A percentile compares a stretch with the other conserved stretches of the same genome.
phyloP scores from a whole-genome alignment of 1,140 invertebrate species.

The Lasaia peninsularis region DNA sequence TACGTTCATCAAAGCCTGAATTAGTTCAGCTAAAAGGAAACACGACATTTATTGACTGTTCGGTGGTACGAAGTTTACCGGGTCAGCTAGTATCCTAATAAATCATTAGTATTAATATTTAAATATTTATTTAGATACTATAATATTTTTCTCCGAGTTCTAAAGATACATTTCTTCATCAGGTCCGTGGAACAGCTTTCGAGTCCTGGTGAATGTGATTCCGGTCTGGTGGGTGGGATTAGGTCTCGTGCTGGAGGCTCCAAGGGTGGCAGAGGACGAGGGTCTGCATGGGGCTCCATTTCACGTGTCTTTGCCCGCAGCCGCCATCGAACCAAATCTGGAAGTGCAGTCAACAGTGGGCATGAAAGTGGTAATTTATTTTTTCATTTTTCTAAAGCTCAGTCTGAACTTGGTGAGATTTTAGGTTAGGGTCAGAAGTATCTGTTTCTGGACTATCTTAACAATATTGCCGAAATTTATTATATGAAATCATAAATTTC shows the following conservation, averaged over 20 bases:
- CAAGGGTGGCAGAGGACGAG: slow-evolving; percentile 77
- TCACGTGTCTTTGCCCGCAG: slow-evolving; percentile 91
- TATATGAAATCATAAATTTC: too few species aligned
- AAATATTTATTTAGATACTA: background rate
- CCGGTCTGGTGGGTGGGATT: slow-evolving; percentile 54
- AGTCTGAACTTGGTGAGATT: too few species aligned
- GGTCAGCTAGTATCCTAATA: too few species aligned
- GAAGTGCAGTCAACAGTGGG: slow-evolving; percentile 57
- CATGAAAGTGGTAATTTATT: slow-evolving; percentile 60
- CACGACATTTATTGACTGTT: too few species aligned
- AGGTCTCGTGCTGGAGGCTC: slow-evolving; percentile 51
- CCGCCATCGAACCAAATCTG: slow-evolving; percentile 86
- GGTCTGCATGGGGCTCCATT: slow-evolving; percentile 88
- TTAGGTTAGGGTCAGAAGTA: too few species aligned
- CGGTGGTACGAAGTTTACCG: too few species aligned
- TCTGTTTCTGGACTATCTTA: too few species aligned
- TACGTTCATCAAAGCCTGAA: too few species aligned
- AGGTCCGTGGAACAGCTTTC: slow-evolving; percentile 88
- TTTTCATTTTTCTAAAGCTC: background rate
- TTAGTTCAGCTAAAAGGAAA: too few species aligned
- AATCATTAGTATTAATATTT: too few species aligned
- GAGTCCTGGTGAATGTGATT: slow-evolving; percentile 80
- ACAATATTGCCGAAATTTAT: too few species aligned
- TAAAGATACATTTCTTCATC: slow-evolving; percentile 15
- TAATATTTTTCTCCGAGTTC: background rate